Evolutionary conservation across 2,113 vertebrate species (phyloP).

Genomic region (Apistogramma diplotaenia): DNA sequence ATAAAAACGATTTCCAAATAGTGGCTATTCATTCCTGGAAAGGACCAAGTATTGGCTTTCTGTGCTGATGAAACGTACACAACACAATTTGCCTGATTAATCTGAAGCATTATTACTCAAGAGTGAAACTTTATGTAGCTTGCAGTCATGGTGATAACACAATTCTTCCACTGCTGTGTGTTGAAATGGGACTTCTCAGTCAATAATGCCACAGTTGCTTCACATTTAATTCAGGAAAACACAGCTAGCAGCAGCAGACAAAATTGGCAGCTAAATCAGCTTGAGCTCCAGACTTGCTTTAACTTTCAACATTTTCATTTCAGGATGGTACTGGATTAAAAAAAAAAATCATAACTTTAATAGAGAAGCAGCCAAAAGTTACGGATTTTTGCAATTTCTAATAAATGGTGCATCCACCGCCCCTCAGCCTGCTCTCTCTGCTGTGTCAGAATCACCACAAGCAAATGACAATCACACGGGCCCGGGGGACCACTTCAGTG

Average conservation of each 20-base stretch:
- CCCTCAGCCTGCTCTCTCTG: not conserved
- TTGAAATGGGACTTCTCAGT: conserved; percentile 37
- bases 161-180: conserved; percentile 20
- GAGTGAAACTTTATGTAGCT: conserved; percentile 53
- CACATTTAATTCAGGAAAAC: conserved; percentile 31
- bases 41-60: not conserved
- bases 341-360: not conserved
- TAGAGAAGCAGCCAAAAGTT: not conserved
- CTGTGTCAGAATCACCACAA: not conserved
- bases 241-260: conserved; percentile 2
- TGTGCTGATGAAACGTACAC: conserved; percentile 46
- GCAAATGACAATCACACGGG: not conserved
- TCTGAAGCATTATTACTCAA: conserved; percentile 56
- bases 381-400: not conserved
- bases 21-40: conserved; percentile 17
- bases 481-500: not conserved
- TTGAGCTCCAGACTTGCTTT: not conserved
- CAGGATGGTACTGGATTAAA: not conserved
- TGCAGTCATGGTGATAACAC: conserved; percentile 50
- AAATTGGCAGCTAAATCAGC: not conserved
- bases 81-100: conserved; percentile 56
- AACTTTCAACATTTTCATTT: not conserved
- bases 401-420: not conserved
- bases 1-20: conserved; percentile 29
- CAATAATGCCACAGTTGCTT: conserved; percentile 37